Evolutionary conservation across 1,140 invertebrate species (phyloP).

Genomic region (Nebria ingens): DNA sequence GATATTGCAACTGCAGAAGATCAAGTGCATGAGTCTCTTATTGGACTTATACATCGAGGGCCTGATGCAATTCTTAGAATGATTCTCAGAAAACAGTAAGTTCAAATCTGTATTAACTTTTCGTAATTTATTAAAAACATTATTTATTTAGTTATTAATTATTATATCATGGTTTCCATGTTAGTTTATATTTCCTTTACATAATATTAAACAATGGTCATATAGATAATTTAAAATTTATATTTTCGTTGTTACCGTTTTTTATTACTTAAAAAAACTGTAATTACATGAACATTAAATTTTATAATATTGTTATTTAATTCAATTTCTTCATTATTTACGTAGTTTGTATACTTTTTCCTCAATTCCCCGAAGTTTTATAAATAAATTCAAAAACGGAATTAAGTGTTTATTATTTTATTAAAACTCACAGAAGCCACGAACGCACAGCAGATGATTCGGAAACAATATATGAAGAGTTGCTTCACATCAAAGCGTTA

Average conservation of each 20-base stretch:
- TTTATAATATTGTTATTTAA: no score
- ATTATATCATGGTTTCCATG: no score
- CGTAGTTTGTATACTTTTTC: no score
- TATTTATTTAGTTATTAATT: neutral
- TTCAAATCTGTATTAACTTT: neutral
- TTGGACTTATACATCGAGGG: conserved; percentile 54
- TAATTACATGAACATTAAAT: no score
- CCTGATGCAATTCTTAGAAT: conserved; percentile 69
- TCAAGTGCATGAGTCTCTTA: conserved; percentile 55
- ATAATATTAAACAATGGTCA: neutral
- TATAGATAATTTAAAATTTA: no score
- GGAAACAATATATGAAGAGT: conserved; percentile 77
- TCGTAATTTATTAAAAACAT: conserved; percentile 1
- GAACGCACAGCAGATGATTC: conserved; percentile 70
- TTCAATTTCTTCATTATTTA: no score
- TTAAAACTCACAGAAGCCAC: conserved; percentile 48
- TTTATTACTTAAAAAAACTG: no score
- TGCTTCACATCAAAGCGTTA: conserved; percentile 72
- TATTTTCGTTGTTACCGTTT: no score
- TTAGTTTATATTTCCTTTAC: no score
- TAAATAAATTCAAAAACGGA: no score
- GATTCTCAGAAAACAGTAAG: conserved; percentile 74
- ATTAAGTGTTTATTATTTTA: no score
- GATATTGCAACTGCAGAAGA: conserved; percentile 53
- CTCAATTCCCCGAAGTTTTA: no score